Conservation (phyloP, 2,888 invertebrate genomes). For the Cheilosia scutellata region DNA sequence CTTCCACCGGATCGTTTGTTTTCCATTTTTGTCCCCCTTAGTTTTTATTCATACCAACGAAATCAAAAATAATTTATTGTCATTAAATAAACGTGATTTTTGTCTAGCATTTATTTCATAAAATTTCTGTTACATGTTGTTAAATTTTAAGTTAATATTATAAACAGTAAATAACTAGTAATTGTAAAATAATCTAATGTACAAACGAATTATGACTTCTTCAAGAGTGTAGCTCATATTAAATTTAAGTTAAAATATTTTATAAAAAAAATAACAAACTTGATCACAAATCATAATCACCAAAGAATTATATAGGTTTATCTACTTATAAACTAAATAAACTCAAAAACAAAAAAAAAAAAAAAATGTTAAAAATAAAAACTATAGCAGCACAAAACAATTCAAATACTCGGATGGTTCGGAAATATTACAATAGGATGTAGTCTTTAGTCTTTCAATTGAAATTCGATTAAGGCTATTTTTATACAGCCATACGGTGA, state of each 20-base stretch:
- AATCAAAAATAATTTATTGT: slow-evolving; percentile 48
- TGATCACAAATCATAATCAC: slow-evolving; percentile 71
- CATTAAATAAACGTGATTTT: slow-evolving; percentile 44
- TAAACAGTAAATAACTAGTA: slow-evolving; percentile 8
- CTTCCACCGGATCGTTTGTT: neutral
- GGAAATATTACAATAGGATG: neutral
- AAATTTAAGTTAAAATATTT: slow-evolving; percentile 25
- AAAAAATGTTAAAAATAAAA: neutral
- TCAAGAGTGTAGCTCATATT: slow-evolving; percentile 58
- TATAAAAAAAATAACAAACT: neutral
- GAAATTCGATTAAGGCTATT: neutral
- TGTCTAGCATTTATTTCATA: slow-evolving; percentile 62
- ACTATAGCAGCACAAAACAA: slow-evolving; percentile 53
- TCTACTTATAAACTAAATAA: slow-evolving; percentile 48
- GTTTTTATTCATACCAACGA: slow-evolving; percentile 23
- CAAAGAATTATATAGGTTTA: slow-evolving; percentile 63
- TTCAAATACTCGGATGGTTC: slow-evolving; percentile 27
- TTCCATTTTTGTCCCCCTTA: neutral
- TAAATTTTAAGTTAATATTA: slow-evolving; percentile 26
- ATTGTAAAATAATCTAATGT: slow-evolving; percentile 61
- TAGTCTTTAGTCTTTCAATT: neutral
- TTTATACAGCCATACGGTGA: neutral
- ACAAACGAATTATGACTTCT: slow-evolving; percentile 45
- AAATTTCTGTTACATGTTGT: slow-evolving; percentile 31
- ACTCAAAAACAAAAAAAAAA: slow-evolving; percentile 6